Base-by-base conservation (phyloP, 2,797 vertebrate species). In the Etheostoma perlongum region DNA sequence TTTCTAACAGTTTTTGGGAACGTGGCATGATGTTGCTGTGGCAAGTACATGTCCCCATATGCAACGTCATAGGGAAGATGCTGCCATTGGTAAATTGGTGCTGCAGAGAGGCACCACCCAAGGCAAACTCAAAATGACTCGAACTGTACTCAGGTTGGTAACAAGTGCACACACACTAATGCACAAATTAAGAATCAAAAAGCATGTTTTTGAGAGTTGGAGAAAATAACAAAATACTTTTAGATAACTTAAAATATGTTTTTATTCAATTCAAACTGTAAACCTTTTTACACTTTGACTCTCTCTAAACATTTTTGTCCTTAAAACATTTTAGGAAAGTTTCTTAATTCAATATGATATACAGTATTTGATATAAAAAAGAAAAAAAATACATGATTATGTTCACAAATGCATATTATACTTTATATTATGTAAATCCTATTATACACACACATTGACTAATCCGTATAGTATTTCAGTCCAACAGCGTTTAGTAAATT, bases 1-100 rank as follows among this genome's bases (percentile, higher is more conserved):
- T 66, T 60, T 16, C 18, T 14, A 2, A 74, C 89, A 99, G 98
- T 95, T 98, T 70, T 92, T 96, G 0, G 98, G 98, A 30, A 97
- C 96, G 36, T 99, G 98, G 98, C 95, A 96, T 0, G 95, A 95
- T 2, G 5, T 98, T 0, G 97, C 94, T 0, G 27, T 93, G 0
- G 96, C 95, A 1, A 96, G 93, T 0, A 94, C 94, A 19, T 97
- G 96, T 76, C 85, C 73, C 0, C 89, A 95, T 86, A 64, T 95
- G 76, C 91, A 89, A 69, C 85, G 70, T 12, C 61, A 94, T 59
- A 93, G 84, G 55, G 77, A 70, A 55, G 93, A 89, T 0, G 78
- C 88, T 72, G 86, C 90, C 49, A 90, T 97, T 30, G 95, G 96
- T 61, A 96, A 94, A 0, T 42, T 97, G 85, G 85, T 95, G 12